Base-by-base conservation (phyloP, 2,888 invertebrate species). In the Prosapia bicincta region DNA sequence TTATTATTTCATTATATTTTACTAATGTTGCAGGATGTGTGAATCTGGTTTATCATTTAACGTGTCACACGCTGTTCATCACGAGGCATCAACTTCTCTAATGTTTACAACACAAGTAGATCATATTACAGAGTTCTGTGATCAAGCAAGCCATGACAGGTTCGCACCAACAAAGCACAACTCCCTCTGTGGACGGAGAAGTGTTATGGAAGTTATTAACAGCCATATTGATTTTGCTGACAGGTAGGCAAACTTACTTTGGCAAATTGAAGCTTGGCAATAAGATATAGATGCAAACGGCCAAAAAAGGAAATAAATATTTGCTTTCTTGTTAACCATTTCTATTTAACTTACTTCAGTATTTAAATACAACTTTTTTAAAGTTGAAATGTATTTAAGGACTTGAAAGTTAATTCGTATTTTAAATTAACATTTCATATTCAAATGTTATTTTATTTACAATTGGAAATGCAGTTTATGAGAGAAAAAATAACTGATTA, bases 141-240 rank as follows among this genome's bases (percentile, higher is more conserved):
- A 90, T 81, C 87, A 88, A 54, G 85, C 85, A 24, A 89, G 85
- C 43, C 91, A 91, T 83, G 89, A 91, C 82, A 85, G 86, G 3
- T 87, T 88, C 77, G 89, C 90, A 0, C 91, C 91, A 0, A 91
- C 90, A 25, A 90, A 90, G 83, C 91, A 91, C 78, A 91, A 91
- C 83, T 85, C 88, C 32, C 84, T 91, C 25, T 91, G 91, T 82
- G 85, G 88, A 75, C 85, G 89, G 26, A 85, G 86, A 67, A 89
- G 89, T 81, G 88, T 89, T 1, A 85, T 88, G 81, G 89, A 90
- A 77, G 87, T 91, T 24, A 89, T 90, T 74, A 82, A 86, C 26
- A 84, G 85, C 76, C 88, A 89, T 82, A 79, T 82, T 0, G 90
- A 90, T 81, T 90, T 90, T 80, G 32, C 79, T 73, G 82, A 83